Percentiles rank a stretch among this genome's conserved stretches.
These are phyloP conservation scores for Acromyrmex heyeri DNA, from an alignment of 1,140 invertebrate genomes.

Conservation along the genomic window DNA sequence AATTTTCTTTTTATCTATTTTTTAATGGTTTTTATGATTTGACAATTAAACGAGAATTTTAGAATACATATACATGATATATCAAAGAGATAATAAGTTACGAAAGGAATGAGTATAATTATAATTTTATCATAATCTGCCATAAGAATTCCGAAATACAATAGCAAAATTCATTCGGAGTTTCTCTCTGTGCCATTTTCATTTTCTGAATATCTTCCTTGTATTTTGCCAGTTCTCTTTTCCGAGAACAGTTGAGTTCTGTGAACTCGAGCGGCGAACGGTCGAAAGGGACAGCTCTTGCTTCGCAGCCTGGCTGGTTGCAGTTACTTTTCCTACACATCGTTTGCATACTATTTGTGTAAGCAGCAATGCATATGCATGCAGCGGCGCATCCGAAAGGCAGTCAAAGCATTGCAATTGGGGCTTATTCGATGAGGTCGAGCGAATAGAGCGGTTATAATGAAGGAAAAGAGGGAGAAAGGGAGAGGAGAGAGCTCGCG, in stretches of 20 bases:
- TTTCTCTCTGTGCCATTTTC: slow-evolving; percentile 10
- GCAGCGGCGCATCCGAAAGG: slow-evolving; percentile 72
- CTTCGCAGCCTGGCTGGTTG: slow-evolving; percentile 62
- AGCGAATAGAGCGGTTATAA: slow-evolving; percentile 59
- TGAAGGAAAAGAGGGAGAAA: slow-evolving; percentile 8
- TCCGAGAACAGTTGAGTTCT: slow-evolving; percentile 2
- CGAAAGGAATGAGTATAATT: neutral
- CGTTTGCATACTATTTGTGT: slow-evolving; percentile 83
- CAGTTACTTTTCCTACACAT: slow-evolving; percentile 81
- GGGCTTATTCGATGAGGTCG: slow-evolving; percentile 59
- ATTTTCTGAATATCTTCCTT: slow-evolving; percentile 47
- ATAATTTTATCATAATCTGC: slow-evolving; percentile 35
- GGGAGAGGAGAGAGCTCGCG: slow-evolving; percentile 1
- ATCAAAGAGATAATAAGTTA: neutral
- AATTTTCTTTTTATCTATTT: neutral
- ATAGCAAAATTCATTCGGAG: slow-evolving; percentile 20
- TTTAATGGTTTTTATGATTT: neutral
- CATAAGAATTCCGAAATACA: slow-evolving; percentile 2
- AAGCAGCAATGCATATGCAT: slow-evolving; percentile 84
- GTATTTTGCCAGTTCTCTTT: neutral
- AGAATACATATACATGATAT: too few relatives aligned
- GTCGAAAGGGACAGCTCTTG: slow-evolving; percentile 52
- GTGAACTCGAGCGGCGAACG: slow-evolving; percentile 22
- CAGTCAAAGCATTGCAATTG: slow-evolving; percentile 57
- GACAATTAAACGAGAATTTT: neutral